A percentile compares a stretch with the other conserved stretches of the same genome.
Evolutionary conservation across 1,140 invertebrate genomes (phyloP).

Genomic region (Ceratina australensis): DNA sequence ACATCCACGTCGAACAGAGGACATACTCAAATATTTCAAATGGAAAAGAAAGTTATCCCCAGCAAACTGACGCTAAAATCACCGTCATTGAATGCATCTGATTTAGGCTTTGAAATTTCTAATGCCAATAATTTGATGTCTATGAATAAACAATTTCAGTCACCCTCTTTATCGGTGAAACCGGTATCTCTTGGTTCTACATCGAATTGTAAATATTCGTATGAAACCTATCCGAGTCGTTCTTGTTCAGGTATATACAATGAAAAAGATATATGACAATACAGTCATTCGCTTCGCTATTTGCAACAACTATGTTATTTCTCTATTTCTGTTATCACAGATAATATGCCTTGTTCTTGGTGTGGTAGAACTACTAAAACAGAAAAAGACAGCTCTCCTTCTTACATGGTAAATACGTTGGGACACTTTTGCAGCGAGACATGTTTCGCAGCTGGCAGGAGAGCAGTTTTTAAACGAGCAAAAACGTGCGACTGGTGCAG

Average conservation of each 20-base stretch:
- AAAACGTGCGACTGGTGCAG: constrained; percentile 97
- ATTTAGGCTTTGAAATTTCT: constrained; percentile 47
- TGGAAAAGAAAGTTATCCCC: constrained; percentile 45
- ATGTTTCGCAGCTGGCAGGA: constrained; percentile 92
- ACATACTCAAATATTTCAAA: constrained; percentile 45
- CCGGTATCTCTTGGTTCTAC: constrained; percentile 40
- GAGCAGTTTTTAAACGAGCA: constrained; percentile 93
- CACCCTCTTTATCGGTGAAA: constrained; percentile 59
- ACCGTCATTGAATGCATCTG: constrained; percentile 54
- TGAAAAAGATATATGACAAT: no score
- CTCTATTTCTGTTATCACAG: constrained; percentile 45
- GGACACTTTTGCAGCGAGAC: constrained; percentile 87
- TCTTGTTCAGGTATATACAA: constrained; percentile 65
- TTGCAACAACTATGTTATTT: no score
- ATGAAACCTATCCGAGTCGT: constrained; percentile 66
- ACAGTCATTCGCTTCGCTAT: no score
- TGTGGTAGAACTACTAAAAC: constrained; percentile 69
- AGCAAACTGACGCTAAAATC: constrained; percentile 54
- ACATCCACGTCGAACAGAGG: constrained; percentile 52
- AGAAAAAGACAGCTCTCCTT: constrained; percentile 56
- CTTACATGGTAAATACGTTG: constrained; percentile 60
- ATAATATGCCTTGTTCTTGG: constrained; percentile 69
- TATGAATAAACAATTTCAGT: constrained; percentile 43
- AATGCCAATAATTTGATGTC: constrained; percentile 52
- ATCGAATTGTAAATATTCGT: constrained; percentile 39